Evolutionary conservation across 2,888 invertebrate genomes (phyloP).

Genomic region (Augiades crinisus): DNA sequence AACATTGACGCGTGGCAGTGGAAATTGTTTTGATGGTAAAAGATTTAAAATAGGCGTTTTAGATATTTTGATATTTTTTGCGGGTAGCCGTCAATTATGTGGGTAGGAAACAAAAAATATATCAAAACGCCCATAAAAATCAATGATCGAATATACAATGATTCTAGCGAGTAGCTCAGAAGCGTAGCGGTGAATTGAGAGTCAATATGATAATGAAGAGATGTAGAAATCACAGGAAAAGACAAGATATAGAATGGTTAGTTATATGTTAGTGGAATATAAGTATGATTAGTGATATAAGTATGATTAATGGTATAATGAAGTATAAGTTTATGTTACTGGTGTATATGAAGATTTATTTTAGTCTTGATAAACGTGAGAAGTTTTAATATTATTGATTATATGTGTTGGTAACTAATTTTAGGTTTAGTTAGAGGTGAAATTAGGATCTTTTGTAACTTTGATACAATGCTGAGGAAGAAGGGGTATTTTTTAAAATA

Average conservation of each 20-base stretch:
- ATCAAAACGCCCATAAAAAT: conserved; percentile 23
- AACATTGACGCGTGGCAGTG: conserved; percentile 46
- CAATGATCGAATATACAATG: background rate
- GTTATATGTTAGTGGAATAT: conserved; percentile 15
- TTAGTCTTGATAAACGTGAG: no score
- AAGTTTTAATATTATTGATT: no score
- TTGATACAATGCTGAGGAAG: no score
- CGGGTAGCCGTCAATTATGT: no score
- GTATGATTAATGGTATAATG: no score
- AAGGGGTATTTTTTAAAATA: no score
- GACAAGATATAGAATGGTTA: background rate
- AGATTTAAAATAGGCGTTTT: conserved; percentile 15
- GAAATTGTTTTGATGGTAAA: background rate
- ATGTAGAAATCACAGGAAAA: background rate
- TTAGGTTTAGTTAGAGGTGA: no score
- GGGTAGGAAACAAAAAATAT: no score
- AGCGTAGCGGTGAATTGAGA: conserved; percentile 21
- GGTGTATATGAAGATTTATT: no score
- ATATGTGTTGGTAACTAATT: no score
- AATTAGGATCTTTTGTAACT: no score
- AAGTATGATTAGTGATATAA: conserved; percentile 27
- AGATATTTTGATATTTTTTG: background rate
- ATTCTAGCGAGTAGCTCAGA: conserved; percentile 26
- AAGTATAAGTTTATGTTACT: no score
- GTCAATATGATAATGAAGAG: conserved; percentile 2